Evolutionary conservation across 2,113 vertebrate genomes (phyloP).

Genomic region (Ancistrus triradiatus): DNA sequence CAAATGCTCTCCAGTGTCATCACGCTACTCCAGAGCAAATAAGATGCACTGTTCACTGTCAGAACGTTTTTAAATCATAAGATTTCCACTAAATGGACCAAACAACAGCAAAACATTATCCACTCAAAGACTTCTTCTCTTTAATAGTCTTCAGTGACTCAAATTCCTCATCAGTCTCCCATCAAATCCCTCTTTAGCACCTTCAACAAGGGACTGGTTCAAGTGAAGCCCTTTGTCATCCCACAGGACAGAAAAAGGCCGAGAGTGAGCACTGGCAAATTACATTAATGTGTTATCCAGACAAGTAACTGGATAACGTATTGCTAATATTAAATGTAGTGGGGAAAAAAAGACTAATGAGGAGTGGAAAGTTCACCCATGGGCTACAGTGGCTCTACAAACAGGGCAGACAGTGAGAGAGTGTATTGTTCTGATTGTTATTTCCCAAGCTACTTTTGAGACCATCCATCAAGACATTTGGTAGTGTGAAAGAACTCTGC

Average conservation of each 20-base stretch:
- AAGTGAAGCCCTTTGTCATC: no score
- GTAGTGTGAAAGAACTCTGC: no score
- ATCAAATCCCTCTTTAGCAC: no score
- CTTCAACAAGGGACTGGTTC: no score
- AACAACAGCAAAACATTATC: neutral
- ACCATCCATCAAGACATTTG: no score
- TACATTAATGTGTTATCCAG: constrained; percentile 62
- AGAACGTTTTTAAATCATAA: constrained; percentile 1
- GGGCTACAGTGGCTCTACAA: constrained; percentile 22
- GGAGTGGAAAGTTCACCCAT: constrained; percentile 31
- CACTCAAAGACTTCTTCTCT: neutral
- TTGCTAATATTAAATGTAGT: constrained; percentile 65
- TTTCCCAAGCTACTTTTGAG: no score
- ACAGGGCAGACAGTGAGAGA: constrained; percentile 37
- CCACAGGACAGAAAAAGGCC: constrained; percentile 38
- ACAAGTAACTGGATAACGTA: constrained; percentile 59
- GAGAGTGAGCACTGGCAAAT: no score
- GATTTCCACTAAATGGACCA: neutral
- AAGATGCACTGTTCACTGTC: neutral
- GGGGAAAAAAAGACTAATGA: constrained; percentile 66
- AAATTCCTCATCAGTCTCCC: constrained; percentile 1
- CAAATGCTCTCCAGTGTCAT: neutral
- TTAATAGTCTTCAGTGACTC: neutral
- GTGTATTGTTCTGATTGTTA: no score
- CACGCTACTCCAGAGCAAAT: neutral